A percentile compares a stretch with the other conserved stretches of the same genome.
These are phyloP conservation scores for Bubo bubo DNA, from an alignment of 2,113 vertebrate species.

Conservation along the genomic window DNA sequence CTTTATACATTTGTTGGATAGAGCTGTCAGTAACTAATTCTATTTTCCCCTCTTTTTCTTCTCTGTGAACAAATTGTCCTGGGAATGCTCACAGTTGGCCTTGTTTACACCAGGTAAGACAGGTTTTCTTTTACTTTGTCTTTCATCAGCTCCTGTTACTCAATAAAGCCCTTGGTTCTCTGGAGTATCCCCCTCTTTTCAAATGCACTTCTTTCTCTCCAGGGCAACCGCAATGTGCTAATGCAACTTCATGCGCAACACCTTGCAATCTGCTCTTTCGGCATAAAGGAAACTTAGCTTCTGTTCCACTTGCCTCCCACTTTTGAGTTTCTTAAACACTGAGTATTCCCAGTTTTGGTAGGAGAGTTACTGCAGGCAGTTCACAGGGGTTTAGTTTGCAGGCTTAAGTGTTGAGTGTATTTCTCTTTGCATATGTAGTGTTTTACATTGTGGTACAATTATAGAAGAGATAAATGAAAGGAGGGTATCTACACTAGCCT, in stretches of 20 bases:
- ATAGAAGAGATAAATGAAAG: background rate
- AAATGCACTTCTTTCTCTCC: background rate
- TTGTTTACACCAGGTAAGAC: conserved; percentile 95
- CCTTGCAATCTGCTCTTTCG: background rate
- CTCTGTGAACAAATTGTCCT: conserved; percentile 51
- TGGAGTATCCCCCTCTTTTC: conserved; percentile 41
- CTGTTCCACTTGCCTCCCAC: background rate
- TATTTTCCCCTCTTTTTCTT: conserved; percentile 9
- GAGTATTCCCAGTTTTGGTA: background rate
- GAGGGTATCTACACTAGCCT: background rate
- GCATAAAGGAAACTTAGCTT: background rate
- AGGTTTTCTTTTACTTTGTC: conserved; percentile 72
- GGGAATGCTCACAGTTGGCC: conserved; percentile 87
- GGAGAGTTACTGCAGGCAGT: background rate
- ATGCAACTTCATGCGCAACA: background rate
- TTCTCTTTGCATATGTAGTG: background rate
- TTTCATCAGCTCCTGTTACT: conserved; percentile 79
- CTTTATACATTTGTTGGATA: background rate
- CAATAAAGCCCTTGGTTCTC: conserved; percentile 41
- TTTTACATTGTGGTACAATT: background rate
- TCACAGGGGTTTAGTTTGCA: background rate
- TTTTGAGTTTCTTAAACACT: background rate
- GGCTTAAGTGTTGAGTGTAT: background rate
- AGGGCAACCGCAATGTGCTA: background rate
- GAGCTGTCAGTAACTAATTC: background rate